These are phyloP conservation scores for Sisyra terminalis DNA, from an alignment of 2,888 invertebrate species.

Conservation along the genomic window DNA sequence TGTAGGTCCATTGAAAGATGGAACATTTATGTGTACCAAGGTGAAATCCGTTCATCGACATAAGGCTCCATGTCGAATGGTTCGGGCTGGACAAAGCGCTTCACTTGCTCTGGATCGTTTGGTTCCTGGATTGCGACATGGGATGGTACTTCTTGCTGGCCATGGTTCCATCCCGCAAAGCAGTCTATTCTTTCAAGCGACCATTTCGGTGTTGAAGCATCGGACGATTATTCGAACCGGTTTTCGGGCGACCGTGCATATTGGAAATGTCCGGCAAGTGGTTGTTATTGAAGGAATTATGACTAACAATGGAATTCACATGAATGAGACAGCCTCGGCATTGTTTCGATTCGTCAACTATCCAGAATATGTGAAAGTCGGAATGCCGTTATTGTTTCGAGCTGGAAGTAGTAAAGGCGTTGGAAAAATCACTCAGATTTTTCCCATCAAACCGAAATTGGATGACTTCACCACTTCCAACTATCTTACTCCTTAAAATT, in stretches of 20 bases:
- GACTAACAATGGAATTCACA: conserved; percentile 47
- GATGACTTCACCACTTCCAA: too few species aligned
- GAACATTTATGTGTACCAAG: conserved; percentile 57
- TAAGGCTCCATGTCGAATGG: conserved; percentile 74
- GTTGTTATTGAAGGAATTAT: conserved; percentile 67
- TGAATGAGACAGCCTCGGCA: conserved; percentile 74
- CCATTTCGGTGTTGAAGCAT: conserved; percentile 77
- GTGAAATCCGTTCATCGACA: conserved; percentile 84
- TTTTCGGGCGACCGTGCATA: conserved; percentile 86
- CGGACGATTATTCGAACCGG: conserved; percentile 68
- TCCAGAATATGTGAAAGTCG: conserved; percentile 72
- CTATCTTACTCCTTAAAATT: too few species aligned
- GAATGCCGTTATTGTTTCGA: conserved; percentile 66
- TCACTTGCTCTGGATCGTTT: conserved; percentile 55
- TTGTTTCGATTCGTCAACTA: conserved; percentile 76
- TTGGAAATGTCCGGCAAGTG: conserved; percentile 90
- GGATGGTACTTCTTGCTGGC: conserved; percentile 65
- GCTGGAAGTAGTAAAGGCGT: conserved; percentile 77
- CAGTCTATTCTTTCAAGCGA: conserved; percentile 59
- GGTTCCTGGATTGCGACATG: conserved; percentile 49
- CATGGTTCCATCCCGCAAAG: conserved; percentile 33
- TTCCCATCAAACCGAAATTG: conserved; percentile 28
- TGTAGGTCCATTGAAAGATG: conserved; percentile 56
- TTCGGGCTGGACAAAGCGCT: conserved; percentile 82
- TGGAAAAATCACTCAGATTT: conserved; percentile 65